These are phyloP conservation scores for Drosophila oshimai DNA, from an alignment of 1,140 invertebrate genomes.

Conservation along the genomic window DNA sequence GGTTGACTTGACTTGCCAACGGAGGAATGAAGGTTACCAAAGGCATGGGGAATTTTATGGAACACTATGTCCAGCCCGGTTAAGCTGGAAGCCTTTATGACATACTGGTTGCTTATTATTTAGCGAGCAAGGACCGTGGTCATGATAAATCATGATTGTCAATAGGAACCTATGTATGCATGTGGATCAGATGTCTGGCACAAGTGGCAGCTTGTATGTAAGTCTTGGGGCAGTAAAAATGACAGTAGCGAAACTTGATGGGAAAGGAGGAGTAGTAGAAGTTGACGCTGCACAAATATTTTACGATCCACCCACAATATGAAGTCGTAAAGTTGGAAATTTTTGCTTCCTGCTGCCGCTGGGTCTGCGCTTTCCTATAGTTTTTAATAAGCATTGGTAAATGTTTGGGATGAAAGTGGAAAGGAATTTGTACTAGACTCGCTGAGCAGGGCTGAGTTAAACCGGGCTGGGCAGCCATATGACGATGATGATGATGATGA, in stretches of 20 bases:
- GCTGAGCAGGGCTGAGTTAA: not conserved
- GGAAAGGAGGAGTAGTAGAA: constrained; percentile 8
- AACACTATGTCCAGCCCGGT: constrained; percentile 33
- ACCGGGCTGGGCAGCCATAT: constrained; percentile 1
- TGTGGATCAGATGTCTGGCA: constrained; percentile 53
- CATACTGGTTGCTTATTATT: constrained; percentile 73
- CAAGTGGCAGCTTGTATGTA: constrained; percentile 73
- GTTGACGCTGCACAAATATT: constrained; percentile 73
- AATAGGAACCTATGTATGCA: not conserved
- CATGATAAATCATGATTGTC: constrained; percentile 56
- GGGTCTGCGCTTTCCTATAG: constrained; percentile 64
- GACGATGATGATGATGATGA: constrained; percentile 32
- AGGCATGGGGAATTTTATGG: constrained; percentile 35
- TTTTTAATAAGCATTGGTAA: constrained; percentile 77
- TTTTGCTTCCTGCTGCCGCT: constrained; percentile 69
- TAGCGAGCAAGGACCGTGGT: constrained; percentile 29
- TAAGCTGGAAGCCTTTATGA: constrained; percentile 57
- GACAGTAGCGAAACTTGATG: constrained; percentile 42
- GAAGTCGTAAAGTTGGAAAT: constrained; percentile 79
- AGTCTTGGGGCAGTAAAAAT: constrained; percentile 59
- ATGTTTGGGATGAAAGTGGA: constrained; percentile 34
- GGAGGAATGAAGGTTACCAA: constrained; percentile 10
- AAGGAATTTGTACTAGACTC: constrained; percentile 50
- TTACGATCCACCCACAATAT: constrained; percentile 79
- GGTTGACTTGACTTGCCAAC: constrained; percentile 48